Base-by-base conservation (phyloP, 23 tunicate genomes). In the Aplidium turbinatum region DNA sequence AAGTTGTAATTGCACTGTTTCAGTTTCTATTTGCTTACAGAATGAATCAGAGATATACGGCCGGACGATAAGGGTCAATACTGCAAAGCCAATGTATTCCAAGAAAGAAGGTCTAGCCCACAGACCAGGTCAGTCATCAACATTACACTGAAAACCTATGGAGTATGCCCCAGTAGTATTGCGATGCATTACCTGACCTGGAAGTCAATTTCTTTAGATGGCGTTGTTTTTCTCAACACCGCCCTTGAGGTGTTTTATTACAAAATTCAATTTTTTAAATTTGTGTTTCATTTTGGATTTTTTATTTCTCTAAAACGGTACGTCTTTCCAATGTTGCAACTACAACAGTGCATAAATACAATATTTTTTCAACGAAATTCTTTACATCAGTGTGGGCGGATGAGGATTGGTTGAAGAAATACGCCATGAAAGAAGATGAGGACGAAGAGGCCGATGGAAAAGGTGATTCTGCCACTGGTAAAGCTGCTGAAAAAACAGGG, bases 401-500 rank as follows among this genome's bases (percentile, higher is more conserved):
- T 83, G 99, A 94, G 39, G 94, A 90, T 22, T 94, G 99, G 99
- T 50, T 94, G 62, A 90, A 90, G 78, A 94, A 94, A 69, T 94
- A 94, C 38, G 99, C 99, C 3, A 84, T 83, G 81, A 94, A 87
- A 50, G 84, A 83, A 57, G 83, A 87, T 48, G 93, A 86, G 23
- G 83, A 73, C 13, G 76, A 53, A 7, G 77, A 75, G 20, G 24
- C 65, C 21, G 73, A 64, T 57, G 68, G 18, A 0, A 55, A 67
- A 0, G 82, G 38, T 21, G 87, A 68, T 3, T 52, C 76, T 9
- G 72, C 27, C n/a, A 52, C 73, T 4, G 64, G 53, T 1, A 70
- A 68, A 38, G 77, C 19, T 16, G 57, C 28, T 7, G 67, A 33
- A 26, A 80, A 75, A 76, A 21, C 58, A 21, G 76, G 22, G 11